Conservation (phyloP, 2,113 vertebrate species). For the Mirza zaza region DNA sequence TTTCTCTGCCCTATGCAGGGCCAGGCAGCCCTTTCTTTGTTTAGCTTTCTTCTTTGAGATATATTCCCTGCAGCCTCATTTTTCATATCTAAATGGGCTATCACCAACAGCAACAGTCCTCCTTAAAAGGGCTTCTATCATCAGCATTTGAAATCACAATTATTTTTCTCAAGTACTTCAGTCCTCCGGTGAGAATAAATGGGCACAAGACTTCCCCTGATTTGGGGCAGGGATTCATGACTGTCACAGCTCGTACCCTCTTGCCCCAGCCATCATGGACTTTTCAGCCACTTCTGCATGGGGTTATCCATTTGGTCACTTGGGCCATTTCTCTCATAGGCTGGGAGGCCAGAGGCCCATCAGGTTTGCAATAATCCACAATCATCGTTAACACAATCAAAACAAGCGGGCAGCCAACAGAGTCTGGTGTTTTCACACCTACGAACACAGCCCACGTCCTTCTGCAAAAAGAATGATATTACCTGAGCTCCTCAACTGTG, state of each 20-base stretch:
- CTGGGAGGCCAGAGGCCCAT: neutral
- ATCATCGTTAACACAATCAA: neutral
- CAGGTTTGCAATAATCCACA: neutral
- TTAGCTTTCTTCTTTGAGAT: neutral
- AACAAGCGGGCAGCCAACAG: neutral
- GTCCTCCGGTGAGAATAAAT: neutral
- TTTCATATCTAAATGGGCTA: neutral
- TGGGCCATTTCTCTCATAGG: neutral
- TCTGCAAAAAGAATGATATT: neutral
- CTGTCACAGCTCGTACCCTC: neutral
- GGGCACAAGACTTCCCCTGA: neutral
- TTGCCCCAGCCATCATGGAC: neutral
- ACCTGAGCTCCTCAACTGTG: constrained; percentile 18
- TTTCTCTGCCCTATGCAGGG: neutral
- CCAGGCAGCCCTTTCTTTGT: neutral
- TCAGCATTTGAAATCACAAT: neutral
- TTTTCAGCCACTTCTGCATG: neutral
- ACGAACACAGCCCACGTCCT: neutral
- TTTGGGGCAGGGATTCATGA: neutral
- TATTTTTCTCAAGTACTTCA: neutral
- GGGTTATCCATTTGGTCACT: neutral
- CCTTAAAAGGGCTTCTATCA: neutral
- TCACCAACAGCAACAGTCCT: neutral
- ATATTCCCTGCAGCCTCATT: neutral
- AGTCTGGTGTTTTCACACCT: neutral